phyloP scores from a whole-genome alignment of 2,113 vertebrate genomes.

The Microtus ochrogaster region DNA sequence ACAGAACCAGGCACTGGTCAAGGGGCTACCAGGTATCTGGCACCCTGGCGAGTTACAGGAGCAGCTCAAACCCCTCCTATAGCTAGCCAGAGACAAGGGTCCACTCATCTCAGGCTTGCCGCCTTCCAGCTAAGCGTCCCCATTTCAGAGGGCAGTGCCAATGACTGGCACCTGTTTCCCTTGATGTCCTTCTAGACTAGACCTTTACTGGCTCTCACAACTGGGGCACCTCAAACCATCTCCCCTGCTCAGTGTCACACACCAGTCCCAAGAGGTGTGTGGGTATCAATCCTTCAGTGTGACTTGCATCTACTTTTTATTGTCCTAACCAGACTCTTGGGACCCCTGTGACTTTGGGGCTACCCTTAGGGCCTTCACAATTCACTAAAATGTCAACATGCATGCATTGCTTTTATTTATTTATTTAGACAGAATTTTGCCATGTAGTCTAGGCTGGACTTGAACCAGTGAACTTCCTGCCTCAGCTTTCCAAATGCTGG shows the following conservation, averaged over 20 bases:
- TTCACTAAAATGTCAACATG: neutral
- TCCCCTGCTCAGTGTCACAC: neutral
- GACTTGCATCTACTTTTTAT: neutral
- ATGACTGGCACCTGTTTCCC: neutral
- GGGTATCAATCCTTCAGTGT: fast-evolving
- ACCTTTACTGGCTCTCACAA: neutral
- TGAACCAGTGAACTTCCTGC: neutral
- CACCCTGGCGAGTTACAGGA: neutral
- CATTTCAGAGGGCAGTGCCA: neutral
- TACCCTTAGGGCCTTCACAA: neutral
- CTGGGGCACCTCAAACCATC: neutral
- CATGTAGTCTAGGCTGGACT: neutral
- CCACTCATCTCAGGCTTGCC: neutral
- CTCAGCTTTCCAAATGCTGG: neutral
- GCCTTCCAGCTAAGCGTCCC: neutral
- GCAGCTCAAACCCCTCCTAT: neutral
- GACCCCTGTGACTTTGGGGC: neutral
- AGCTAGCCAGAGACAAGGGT: fast-evolving
- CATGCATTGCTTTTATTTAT: neutral
- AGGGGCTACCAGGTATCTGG: neutral
- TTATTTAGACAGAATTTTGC: neutral
- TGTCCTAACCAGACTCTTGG: neutral
- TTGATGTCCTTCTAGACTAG: neutral
- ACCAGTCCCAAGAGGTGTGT: neutral
- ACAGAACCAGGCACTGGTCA: too few species aligned